Evolutionary conservation across 1,140 invertebrate genomes (phyloP).

Genomic region (Zaprionus nigranus): DNA sequence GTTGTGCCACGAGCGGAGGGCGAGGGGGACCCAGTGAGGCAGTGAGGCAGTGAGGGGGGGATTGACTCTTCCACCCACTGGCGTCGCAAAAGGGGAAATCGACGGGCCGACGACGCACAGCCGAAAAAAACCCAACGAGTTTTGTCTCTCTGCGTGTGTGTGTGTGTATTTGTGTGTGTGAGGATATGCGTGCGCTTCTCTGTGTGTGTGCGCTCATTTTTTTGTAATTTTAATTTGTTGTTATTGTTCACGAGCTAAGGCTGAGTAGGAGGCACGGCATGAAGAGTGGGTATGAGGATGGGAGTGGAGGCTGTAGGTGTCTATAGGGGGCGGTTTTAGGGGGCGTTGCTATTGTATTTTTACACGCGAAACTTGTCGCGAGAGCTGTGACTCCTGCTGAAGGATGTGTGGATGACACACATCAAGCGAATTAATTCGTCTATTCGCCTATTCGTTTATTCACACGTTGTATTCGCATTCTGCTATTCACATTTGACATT

Average conservation of each 20-base stretch:
- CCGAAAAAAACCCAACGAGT: conserved; percentile 68
- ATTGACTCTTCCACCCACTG: conserved; percentile 32
- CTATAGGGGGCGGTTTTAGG: not conserved
- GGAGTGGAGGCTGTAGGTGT: not conserved
- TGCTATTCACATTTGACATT: conserved; percentile 3
- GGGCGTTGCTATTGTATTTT: not conserved
- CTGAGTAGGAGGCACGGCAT: not conserved
- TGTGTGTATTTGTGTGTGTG: conserved; percentile 24
- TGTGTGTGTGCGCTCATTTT: conserved; percentile 36
- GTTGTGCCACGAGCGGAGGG: not conserved
- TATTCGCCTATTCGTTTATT: not conserved
- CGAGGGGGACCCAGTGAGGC: not conserved
- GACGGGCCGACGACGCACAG: conserved; percentile 70
- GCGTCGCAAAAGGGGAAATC: conserved; percentile 68
- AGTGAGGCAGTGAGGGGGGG: not conserved
- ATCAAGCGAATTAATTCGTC: not conserved
- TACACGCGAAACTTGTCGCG: not conserved
- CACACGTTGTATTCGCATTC: not conserved
- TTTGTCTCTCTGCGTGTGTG: conserved; percentile 26
- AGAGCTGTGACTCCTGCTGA: not conserved
- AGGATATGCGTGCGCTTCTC: conserved; percentile 14
- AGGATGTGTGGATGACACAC: not conserved
- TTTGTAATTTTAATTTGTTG: conserved; percentile 63
- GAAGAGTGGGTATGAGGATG: not conserved
- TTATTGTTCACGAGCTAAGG: conserved; percentile 34